Evolutionary conservation across 1,140 invertebrate species (phyloP).

Genomic region (Calephelis virginiensis): DNA sequence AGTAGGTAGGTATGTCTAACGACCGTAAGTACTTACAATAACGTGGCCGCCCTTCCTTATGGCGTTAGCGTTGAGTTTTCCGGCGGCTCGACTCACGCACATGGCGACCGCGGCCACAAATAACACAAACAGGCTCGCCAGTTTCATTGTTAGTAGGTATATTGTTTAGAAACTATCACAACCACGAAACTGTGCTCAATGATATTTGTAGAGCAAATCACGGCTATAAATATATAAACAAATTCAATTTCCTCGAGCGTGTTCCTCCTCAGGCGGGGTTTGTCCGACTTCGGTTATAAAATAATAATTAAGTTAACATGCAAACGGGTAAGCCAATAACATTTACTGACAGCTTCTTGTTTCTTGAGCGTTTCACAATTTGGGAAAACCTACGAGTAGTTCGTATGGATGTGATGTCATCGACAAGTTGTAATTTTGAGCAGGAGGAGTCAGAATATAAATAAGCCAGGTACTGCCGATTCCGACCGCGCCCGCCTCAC

Average conservation of each 20-base stretch:
- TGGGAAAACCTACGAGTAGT: no score
- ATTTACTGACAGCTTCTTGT: no score
- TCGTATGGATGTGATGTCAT: no score
- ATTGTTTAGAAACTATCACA: background rate
- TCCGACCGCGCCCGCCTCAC: no score
- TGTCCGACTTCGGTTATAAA: background rate
- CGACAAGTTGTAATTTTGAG: no score
- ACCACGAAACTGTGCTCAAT: background rate
- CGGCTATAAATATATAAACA: background rate
- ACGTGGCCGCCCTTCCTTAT: conserved; percentile 39
- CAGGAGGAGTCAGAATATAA: no score
- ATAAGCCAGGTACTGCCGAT: no score
- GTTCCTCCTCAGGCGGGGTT: background rate
- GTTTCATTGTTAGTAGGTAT: conserved; percentile 31
- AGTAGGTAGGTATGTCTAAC: no score
- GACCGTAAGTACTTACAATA: conserved; percentile 37
- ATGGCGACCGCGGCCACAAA: conserved; percentile 36
- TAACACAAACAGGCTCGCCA: conserved; percentile 33
- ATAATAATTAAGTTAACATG: no score
- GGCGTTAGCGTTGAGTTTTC: conserved; percentile 36
- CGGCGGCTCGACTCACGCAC: conserved; percentile 27
- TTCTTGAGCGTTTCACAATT: no score
- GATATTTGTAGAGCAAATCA: background rate
- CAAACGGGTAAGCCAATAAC: no score
- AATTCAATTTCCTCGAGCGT: background rate